Evolutionary conservation across 1,140 invertebrate species (phyloP).

Genomic region (honey bee (Apis mellifera)): Amel_HAv3.1 CM009942.2:9147001-9147500

Average conservation of each 20-base stretch:
- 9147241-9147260: neutral
- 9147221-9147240: neutral
- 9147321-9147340: too few species aligned
- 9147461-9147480: neutral
- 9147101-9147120: neutral
- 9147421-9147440: neutral
- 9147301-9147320: neutral
- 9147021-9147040: too few species aligned
- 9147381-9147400: too few species aligned
- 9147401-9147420: neutral
- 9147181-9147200: neutral
- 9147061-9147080: too few species aligned
- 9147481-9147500: slow-evolving; percentile 25
- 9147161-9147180: neutral
- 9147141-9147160: neutral
- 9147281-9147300: neutral
- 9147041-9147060: too few species aligned
- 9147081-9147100: too few species aligned
- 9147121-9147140: neutral
- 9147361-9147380: neutral
- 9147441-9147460: slow-evolving; percentile 34
- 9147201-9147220: slow-evolving; percentile 4
- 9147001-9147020: too few species aligned
- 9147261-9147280: neutral
- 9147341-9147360: neutral